Percentiles rank a stretch among this genome's conserved stretches.
These are phyloP conservation scores for Drosophila paramelanica DNA, from an alignment of 2,888 invertebrate genomes.

Conservation along the genomic window DNA sequence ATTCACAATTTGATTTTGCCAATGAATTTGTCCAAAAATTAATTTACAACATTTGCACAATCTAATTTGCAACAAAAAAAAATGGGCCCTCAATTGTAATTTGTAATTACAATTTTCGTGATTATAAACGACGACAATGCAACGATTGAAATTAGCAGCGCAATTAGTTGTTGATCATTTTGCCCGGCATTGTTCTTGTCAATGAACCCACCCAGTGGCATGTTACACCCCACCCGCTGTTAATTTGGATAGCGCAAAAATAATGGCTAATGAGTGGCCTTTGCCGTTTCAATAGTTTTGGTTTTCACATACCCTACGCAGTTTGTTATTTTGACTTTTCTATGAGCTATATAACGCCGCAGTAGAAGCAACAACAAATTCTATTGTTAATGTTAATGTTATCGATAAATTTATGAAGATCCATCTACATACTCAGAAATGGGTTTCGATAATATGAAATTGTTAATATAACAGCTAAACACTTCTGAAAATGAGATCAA, in stretches of 20 bases:
- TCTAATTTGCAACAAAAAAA: constrained; percentile 59
- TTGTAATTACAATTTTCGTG: constrained; percentile 77
- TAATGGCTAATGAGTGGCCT: constrained; percentile 66
- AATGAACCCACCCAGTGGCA: constrained; percentile 12
- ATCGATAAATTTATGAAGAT: too few relatives aligned
- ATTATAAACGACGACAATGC: constrained; percentile 65
- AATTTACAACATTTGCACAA: constrained; percentile 73
- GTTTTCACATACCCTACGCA: constrained; percentile 28
- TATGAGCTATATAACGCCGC: not conserved
- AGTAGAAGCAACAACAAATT: too few relatives aligned
- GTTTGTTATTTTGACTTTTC: not conserved
- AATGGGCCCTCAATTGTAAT: constrained; percentile 60
- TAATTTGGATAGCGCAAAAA: constrained; percentile 17
- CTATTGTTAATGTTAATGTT: not conserved
- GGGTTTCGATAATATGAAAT: too few relatives aligned
- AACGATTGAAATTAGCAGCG: constrained; percentile 78
- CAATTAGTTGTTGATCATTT: constrained; percentile 74
- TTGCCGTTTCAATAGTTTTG: constrained; percentile 30
- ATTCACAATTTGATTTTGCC: constrained; percentile 45
- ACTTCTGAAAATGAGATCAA: too few relatives aligned
- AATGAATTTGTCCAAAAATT: constrained; percentile 50
- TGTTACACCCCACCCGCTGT: not conserved
- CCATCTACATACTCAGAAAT: too few relatives aligned
- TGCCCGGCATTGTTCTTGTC: constrained; percentile 40
- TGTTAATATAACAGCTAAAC: too few relatives aligned